These are phyloP conservation scores for Blastomussa wellsi DNA, from an alignment of 92 coral and sea anemone genomes.

Conservation along the genomic window DNA sequence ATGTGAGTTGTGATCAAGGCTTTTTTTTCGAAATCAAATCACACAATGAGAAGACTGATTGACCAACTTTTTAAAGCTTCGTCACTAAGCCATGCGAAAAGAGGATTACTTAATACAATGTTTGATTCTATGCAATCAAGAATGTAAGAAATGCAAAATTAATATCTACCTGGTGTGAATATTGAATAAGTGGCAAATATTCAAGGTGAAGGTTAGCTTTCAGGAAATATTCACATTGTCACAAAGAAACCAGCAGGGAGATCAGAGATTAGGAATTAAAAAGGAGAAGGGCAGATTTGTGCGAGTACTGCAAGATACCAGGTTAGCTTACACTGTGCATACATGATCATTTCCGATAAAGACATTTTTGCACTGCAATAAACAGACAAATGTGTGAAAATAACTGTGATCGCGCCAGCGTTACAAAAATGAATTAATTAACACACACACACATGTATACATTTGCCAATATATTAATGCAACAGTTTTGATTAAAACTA, in stretches of 20 bases:
- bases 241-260: not conserved
- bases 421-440: constrained; percentile 10
- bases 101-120: not conserved
- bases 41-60: not conserved
- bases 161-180: constrained; percentile 19
- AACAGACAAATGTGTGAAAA: not conserved
- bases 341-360: not conserved
- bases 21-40: not conserved
- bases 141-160: constrained; percentile 21
- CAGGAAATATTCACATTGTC: constrained; percentile 2
- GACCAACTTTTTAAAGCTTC: constrained; percentile 1
- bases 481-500: not conserved
- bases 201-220: constrained; percentile 38
- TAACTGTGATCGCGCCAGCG: not conserved
- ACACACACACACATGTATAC: not conserved
- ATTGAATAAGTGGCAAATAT: constrained; percentile 1
- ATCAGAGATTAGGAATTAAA: not conserved
- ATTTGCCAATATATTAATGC: constrained; percentile 20
- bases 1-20: not conserved
- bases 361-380: not conserved
- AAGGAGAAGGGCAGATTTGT: not conserved
- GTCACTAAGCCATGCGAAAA: not conserved
- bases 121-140: constrained; percentile 16
- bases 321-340: not conserved
- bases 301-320: not conserved